Percentiles rank a stretch among this genome's conserved stretches.
phyloP scores from a whole-genome alignment of 2,797 vertebrate species.

The Peromyscus nudipes region DNA sequence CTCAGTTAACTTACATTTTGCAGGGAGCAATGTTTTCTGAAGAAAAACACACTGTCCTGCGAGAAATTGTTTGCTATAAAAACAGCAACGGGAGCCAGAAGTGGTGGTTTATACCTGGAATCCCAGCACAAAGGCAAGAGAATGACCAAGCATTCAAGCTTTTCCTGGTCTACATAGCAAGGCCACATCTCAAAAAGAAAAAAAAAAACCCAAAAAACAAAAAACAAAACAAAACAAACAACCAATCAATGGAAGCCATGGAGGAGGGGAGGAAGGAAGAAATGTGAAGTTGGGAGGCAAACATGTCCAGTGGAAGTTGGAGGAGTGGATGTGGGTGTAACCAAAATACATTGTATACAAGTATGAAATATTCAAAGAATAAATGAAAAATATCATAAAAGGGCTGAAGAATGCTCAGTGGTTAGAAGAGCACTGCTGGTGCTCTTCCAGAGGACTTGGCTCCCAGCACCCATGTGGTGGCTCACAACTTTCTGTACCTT shows the following conservation, averaged over 20 bases:
- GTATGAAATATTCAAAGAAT: background rate
- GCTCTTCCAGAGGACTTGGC: background rate
- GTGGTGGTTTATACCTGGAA: background rate
- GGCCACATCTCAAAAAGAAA: background rate
- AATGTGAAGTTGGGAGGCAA: background rate
- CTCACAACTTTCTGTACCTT: background rate
- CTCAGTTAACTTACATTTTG: slow-evolving; percentile 4
- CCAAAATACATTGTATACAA: background rate
- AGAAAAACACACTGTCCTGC: background rate
- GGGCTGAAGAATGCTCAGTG: background rate
- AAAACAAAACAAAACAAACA: background rate
- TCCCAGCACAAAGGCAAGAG: background rate
- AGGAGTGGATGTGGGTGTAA: background rate
- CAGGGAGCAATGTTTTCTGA: slow-evolving; percentile 9
- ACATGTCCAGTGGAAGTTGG: background rate
- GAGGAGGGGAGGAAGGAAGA: background rate
- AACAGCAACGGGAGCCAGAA: background rate
- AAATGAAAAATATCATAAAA: background rate
- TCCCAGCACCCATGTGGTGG: background rate
- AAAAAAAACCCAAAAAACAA: background rate
- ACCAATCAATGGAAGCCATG: background rate
- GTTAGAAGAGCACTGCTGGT: background rate
- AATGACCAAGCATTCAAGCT: background rate
- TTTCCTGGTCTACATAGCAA: background rate
- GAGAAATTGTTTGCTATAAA: background rate